Evolutionary conservation across 2,888 invertebrate genomes (phyloP).

Genomic region (Tetranychus truncatus): DNA sequence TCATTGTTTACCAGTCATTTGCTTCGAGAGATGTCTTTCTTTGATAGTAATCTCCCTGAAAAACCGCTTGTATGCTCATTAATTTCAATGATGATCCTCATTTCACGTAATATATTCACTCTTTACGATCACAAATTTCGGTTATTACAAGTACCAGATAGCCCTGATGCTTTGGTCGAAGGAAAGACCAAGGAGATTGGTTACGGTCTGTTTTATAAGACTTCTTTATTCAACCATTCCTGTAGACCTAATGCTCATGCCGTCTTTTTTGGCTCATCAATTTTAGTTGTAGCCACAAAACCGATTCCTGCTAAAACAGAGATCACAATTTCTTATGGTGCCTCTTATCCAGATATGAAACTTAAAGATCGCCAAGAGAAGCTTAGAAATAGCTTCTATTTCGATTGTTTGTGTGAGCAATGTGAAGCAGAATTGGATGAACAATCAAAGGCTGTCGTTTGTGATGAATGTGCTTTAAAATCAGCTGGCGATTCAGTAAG

Average conservation of each 20-base stretch:
- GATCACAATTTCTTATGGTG: slow-evolving; percentile 21
- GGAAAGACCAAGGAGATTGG: not conserved
- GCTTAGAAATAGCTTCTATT: slow-evolving; percentile 12
- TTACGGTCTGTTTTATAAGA: not conserved
- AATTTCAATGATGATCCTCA: not conserved
- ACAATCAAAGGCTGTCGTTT: not conserved
- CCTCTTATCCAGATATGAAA: not conserved
- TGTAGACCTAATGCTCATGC: slow-evolving; percentile 18
- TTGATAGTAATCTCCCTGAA: not conserved
- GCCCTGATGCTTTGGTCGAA: not conserved
- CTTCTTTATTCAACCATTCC: slow-evolving; percentile 20
- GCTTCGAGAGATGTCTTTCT: not conserved
- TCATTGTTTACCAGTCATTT: not conserved
- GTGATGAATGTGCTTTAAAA: not conserved
- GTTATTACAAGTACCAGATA: not conserved
- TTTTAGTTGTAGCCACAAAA: slow-evolving; percentile 7
- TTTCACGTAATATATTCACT: not conserved
- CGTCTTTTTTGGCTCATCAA: slow-evolving; percentile 11
- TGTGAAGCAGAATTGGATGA: slow-evolving; percentile 8
- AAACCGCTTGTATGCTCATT: not conserved
- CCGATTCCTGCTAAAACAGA: slow-evolving; percentile 17
- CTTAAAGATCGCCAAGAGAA: slow-evolving; percentile 12
- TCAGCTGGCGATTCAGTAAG: not conserved
- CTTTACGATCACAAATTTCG: not conserved
- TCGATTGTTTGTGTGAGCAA: slow-evolving; percentile 17